A percentile compares a stretch with the other conserved stretches of the same genome.
Evolutionary conservation across 2,888 invertebrate species (phyloP).

Genomic region (Opisthograptis luteolata): DNA sequence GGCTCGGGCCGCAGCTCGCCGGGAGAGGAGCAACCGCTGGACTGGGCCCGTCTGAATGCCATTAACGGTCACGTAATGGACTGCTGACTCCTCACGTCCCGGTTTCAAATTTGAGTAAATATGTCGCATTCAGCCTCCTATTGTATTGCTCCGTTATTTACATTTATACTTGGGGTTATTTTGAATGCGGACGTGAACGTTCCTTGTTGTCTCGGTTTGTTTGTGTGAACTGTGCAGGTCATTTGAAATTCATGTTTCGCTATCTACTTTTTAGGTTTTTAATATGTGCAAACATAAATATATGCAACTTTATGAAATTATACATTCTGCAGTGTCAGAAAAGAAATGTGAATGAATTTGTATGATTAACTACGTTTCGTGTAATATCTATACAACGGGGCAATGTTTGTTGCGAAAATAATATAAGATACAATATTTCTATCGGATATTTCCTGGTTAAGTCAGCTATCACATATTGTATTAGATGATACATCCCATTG

Average conservation of each 20-base stretch:
- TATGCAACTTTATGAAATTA: slow-evolving; percentile 23
- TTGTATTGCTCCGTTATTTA: slow-evolving; percentile 65
- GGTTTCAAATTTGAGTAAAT: slow-evolving; percentile 77
- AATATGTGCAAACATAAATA: slow-evolving; percentile 29
- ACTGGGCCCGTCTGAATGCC: slow-evolving; percentile 47
- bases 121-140: slow-evolving; percentile 64
- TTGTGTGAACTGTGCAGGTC: slow-evolving; percentile 47
- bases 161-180: slow-evolving; percentile 63
- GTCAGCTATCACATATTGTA: slow-evolving; percentile 19
- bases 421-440: slow-evolving; percentile 15
- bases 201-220: slow-evolving; percentile 57
- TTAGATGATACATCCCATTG: slow-evolving; percentile 24
- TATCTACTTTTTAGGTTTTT: slow-evolving; percentile 34
- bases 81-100: slow-evolving; percentile 71
- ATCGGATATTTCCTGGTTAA: slow-evolving; percentile 20
- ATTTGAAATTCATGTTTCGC: slow-evolving; percentile 48
- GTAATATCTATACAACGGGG: not conserved
- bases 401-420: slow-evolving; percentile 7
- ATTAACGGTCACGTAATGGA: slow-evolving; percentile 78
- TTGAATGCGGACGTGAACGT: slow-evolving; percentile 56
- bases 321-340: not conserved
- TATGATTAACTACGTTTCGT: slow-evolving; percentile 5
- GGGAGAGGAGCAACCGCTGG: slow-evolving; percentile 47
- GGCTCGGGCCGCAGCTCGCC: slow-evolving; percentile 44
- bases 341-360: not conserved